Base-by-base conservation (phyloP, 2,888 invertebrate species). In the Ganaspis brasiliensis region DNA sequence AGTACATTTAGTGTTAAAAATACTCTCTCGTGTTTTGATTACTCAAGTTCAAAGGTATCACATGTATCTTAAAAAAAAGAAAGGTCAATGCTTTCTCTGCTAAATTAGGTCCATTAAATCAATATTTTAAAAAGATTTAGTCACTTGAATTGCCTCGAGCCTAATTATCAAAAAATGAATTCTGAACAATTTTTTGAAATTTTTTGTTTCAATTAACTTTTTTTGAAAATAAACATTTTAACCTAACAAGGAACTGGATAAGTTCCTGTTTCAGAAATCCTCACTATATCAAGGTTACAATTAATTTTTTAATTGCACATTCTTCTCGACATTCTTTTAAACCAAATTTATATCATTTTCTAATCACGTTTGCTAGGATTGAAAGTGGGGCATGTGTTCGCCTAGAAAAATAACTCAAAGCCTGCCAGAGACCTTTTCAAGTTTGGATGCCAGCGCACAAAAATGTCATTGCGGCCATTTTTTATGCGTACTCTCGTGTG, bases 1-100 rank as follows among this genome's bases (percentile, higher is more conserved):
- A 72, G 75, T 77, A 73, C 61, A 59, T 57, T 14, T 56, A 24
- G 76, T 35, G 74, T 76, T 76, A 78, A 81, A 81, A 82, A 82
- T 82, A 82, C 57, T 67, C 74, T n/a, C 59, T 59, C 31, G 16
- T 26, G 49, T 77, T 26, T 24, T 56, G 1, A 56, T 55, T 21
- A 56, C 1, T 14, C 26, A 26, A 56, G 56, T 26, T 56, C 24
- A 56, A 24, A 56, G 10, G 26, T 24, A 56, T 56, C 56, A 12
- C 12, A 6, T 24, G 12, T 24, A 21, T 56, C 24, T 1, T 56
- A 21, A 56, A 10, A 56, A 24, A 24, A 24, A 19, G 19, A 10
- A 24, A 56, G 56, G 56, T 26, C 26, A 56, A 56, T 56, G 24
- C 21, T 56, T 26, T 26, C 19, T 52, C 4, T 16, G 4, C 19